A percentile compares a stretch with the other conserved stretches of the same genome.
Evolutionary conservation across 1,140 invertebrate species (phyloP).

Genomic region (Drusus annulatus): DNA sequence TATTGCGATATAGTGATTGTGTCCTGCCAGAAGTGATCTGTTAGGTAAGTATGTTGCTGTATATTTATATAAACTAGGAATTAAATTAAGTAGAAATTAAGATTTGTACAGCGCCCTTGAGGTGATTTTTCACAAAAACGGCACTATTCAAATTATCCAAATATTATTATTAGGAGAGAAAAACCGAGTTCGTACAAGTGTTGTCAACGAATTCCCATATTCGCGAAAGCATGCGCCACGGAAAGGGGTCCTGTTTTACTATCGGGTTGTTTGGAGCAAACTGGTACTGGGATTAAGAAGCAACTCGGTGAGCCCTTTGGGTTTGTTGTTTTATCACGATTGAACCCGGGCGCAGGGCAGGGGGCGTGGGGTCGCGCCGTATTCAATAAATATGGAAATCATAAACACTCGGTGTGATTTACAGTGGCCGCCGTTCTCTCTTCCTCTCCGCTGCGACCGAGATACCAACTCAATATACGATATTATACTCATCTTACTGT

Average conservation of each 20-base stretch:
- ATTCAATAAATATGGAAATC: constrained; percentile 56
- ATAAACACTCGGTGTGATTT: constrained; percentile 49
- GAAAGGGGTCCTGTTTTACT: background rate
- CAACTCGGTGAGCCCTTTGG: constrained; percentile 20
- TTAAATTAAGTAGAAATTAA: no score
- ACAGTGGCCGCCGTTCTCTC: constrained; percentile 14
- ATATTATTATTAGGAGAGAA: no score
- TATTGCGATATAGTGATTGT: no score
- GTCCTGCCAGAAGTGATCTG: no score
- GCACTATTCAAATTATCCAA: no score
- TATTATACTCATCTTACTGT: no score
- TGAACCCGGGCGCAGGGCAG: constrained; percentile 16
- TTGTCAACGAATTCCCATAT: background rate
- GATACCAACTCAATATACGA: no score
- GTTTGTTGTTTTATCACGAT: constrained; percentile 55
- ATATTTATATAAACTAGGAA: no score
- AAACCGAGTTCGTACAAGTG: no score
- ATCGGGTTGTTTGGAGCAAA: background rate
- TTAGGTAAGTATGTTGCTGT: no score
- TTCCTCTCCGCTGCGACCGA: background rate
- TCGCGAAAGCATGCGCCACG: background rate
- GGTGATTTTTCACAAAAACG: no score
- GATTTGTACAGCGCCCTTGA: no score
- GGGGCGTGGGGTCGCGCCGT: constrained; percentile 38
- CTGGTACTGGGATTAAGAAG: constrained; percentile 19